These are phyloP conservation scores for Mirounga angustirostris DNA, from an alignment of 2,113 vertebrate species.

Conservation along the genomic window DNA sequence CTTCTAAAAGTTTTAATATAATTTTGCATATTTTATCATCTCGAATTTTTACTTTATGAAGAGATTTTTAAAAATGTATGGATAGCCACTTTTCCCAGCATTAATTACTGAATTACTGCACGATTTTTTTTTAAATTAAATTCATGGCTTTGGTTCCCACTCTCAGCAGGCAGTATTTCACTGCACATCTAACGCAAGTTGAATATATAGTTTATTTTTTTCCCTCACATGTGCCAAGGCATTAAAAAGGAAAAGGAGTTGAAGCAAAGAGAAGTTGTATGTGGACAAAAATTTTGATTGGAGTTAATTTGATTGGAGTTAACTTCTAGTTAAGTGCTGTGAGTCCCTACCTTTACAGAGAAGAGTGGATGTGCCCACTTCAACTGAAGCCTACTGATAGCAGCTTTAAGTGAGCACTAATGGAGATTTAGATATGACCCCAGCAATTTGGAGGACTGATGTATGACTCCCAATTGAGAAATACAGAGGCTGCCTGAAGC, in stretches of 20 bases:
- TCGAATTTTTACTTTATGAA: background rate
- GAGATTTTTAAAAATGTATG: background rate
- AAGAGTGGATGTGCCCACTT: background rate
- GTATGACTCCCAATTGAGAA: background rate
- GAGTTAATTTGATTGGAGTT: background rate
- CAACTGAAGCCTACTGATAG: background rate
- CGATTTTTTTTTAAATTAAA: background rate
- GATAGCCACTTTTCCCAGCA: background rate
- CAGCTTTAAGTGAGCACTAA: background rate
- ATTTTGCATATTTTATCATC: background rate
- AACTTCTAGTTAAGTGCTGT: background rate
- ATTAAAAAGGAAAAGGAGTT: conserved; percentile 7
- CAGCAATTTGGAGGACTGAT: background rate
- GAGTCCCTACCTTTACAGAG: background rate
- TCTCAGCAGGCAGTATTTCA: background rate
- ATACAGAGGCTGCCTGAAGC: background rate
- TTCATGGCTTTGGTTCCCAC: background rate
- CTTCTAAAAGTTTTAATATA: background rate
- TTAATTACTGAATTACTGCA: background rate
- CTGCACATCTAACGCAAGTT: background rate
- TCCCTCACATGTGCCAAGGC: background rate
- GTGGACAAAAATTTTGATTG: background rate
- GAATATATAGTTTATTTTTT: background rate
- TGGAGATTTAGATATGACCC: background rate
- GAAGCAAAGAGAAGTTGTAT: background rate